phyloP scores from a whole-genome alignment of 2,113 vertebrate genomes.

The Cinclus mexicanus region DNA sequence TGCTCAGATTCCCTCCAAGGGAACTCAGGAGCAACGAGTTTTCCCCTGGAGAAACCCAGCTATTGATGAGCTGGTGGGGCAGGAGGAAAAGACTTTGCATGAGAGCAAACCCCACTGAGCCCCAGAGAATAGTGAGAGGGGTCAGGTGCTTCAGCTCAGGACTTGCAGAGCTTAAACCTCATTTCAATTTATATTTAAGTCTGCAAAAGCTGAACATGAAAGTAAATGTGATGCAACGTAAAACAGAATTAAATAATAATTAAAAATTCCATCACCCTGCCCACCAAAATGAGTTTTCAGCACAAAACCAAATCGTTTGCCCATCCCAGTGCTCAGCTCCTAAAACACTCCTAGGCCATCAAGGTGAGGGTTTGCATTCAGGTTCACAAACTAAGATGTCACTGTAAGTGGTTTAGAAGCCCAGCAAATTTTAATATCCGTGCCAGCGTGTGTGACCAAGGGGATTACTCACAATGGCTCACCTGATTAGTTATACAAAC shows the following conservation, averaged over 20 bases:
- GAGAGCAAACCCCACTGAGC: not conserved
- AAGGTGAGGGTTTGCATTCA: slow-evolving; percentile 12
- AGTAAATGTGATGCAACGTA: not conserved
- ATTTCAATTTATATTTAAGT: not conserved
- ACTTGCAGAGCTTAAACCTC: not conserved
- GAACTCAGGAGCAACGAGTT: not conserved
- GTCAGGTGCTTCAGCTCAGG: not conserved
- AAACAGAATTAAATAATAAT: not conserved
- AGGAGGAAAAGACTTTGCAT: not conserved
- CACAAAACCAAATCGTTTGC: not conserved
- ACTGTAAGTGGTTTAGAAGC: not conserved
- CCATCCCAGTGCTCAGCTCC: not conserved
- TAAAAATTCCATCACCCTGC: not conserved
- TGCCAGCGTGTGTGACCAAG: slow-evolving; percentile 45
- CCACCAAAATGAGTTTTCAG: not conserved
- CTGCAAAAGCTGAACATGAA: not conserved
- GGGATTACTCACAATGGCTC: slow-evolving; percentile 49
- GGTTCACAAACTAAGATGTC: not conserved
- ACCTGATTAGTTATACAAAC: slow-evolving; percentile 66
- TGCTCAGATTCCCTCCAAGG: not conserved
- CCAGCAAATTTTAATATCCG: slow-evolving; percentile 1
- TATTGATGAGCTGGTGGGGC: not conserved
- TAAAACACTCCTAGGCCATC: not conserved
- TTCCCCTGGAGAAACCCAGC: not conserved
- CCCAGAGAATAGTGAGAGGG: not conserved